Conservation (phyloP, 2,797 vertebrate species). For the Gallinago nigripennis region DNA sequence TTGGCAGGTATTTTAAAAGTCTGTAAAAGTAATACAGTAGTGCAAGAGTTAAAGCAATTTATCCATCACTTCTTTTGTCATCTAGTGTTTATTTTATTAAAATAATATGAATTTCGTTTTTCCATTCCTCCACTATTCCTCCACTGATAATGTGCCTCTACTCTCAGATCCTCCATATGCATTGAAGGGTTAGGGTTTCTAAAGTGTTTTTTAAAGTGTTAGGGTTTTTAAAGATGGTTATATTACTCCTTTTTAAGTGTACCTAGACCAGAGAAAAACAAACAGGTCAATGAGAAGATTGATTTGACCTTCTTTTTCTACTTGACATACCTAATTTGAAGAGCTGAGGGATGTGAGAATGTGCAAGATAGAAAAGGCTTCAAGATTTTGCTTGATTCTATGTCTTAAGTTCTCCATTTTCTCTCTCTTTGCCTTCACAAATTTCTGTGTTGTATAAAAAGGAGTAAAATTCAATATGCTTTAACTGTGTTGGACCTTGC, state of each 20-base stretch:
- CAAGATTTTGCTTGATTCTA: neutral
- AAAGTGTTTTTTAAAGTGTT: neutral
- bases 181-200: accelerated
- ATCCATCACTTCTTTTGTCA: neutral
- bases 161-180: neutral
- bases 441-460: neutral
- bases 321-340: neutral
- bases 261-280: neutral
- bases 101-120: neutral
- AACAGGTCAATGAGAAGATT: neutral
- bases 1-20: neutral
- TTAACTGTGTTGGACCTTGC: neutral
- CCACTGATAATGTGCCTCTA: neutral
- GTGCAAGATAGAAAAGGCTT: neutral
- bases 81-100: neutral
- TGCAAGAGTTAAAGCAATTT: neutral
- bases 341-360: neutral
- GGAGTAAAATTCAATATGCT: neutral
- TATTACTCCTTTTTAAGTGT: neutral
- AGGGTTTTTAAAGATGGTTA: neutral
- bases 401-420: neutral
- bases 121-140: neutral
- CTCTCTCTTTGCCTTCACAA: neutral
- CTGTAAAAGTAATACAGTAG: neutral
- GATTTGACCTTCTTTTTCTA: neutral